These are phyloP conservation scores for Apodemus speciosus DNA, from an alignment of 2,113 vertebrate species.

Conservation along the genomic window DNA sequence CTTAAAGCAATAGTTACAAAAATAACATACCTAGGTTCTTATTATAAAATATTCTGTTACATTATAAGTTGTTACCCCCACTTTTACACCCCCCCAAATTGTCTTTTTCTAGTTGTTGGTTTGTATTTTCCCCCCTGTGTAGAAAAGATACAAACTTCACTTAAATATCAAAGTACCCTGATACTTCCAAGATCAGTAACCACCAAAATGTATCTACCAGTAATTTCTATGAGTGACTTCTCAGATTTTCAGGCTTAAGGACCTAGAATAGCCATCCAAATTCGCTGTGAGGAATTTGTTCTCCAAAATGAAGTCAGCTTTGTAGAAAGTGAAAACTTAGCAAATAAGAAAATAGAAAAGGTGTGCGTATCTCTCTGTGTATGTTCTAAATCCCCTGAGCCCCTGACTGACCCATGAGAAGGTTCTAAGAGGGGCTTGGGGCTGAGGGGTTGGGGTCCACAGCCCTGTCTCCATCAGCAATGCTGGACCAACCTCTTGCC, in stretches of 20 bases:
- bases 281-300: not conserved
- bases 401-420: fast-evolving
- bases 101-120: not conserved
- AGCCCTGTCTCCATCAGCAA: not conserved
- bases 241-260: conserved; percentile 26
- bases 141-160: not conserved
- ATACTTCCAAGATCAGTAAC: conserved; percentile 15
- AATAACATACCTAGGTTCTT: not conserved
- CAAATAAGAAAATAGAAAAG: not conserved
- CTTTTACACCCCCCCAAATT: not conserved
- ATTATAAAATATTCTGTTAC: not conserved
- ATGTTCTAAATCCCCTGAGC: not conserved
- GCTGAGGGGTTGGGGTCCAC: not conserved
- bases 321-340: not conserved
- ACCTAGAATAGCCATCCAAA: conserved; percentile 2
- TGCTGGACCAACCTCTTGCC: not conserved
- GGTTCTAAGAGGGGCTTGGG: not conserved
- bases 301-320: not conserved
- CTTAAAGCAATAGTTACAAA: conserved; percentile 26
- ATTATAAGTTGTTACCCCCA: not conserved
- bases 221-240: not conserved
- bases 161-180: not conserved
- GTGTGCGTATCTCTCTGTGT: not conserved
- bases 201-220: not conserved
- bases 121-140: not conserved